A percentile compares a stretch with the other conserved stretches of the same genome.
Evolutionary conservation across 2,888 invertebrate genomes (phyloP).

Genomic region (Eustalomyia histrio): DNA sequence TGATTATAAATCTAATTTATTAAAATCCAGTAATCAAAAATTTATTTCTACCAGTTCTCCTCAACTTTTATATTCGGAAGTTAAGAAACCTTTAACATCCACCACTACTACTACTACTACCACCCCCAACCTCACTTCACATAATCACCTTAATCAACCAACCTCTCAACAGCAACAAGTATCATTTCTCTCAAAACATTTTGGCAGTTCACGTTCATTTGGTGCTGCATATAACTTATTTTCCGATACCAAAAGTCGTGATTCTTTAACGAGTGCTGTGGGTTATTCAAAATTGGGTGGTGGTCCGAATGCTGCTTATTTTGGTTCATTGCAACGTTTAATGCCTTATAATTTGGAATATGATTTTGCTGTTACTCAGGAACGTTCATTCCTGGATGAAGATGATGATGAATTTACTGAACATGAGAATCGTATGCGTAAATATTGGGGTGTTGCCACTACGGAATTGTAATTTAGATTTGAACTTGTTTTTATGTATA

Average conservation of each 20-base stretch:
- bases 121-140: neutral
- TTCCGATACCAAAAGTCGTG: slow-evolving; percentile 70
- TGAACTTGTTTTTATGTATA: neutral
- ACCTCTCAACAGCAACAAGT: slow-evolving; percentile 67
- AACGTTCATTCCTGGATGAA: slow-evolving; percentile 81
- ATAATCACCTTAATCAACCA: slow-evolving; percentile 42
- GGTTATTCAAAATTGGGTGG: slow-evolving; percentile 80
- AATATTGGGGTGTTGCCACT: slow-evolving; percentile 94
- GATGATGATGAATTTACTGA: slow-evolving; percentile 86
- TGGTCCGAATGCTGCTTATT: slow-evolving; percentile 92
- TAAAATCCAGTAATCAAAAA: slow-evolving; percentile 77
- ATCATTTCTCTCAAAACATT: slow-evolving; percentile 86
- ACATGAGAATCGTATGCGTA: slow-evolving; percentile 90
- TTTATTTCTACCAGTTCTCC: slow-evolving; percentile 87
- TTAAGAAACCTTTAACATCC: slow-evolving; percentile 69
- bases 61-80: slow-evolving; percentile 80
- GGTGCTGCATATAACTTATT: slow-evolving; percentile 74
- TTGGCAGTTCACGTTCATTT: slow-evolving; percentile 89
- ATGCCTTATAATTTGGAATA: slow-evolving; percentile 92
- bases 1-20: slow-evolving; percentile 74
- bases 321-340: slow-evolving; percentile 89
- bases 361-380: slow-evolving; percentile 91
- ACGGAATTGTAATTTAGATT: slow-evolving; percentile 85
- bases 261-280: slow-evolving; percentile 70
- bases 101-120: neutral